Base-by-base conservation (phyloP, 2,888 invertebrate species). In the Hermodice carunculata region DNA sequence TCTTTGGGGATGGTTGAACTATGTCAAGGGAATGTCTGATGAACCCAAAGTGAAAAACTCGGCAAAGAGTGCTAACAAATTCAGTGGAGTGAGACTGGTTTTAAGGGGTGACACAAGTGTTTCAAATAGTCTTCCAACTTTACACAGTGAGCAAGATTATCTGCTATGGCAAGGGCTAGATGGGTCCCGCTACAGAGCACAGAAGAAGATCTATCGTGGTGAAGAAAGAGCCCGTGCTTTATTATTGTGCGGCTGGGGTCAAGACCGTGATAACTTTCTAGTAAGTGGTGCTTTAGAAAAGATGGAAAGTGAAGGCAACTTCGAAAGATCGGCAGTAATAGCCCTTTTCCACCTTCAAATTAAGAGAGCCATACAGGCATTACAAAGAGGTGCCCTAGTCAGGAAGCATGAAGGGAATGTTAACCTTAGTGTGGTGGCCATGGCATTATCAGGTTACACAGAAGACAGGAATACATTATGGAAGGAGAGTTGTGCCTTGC, bases 301-400 rank as follows among this genome's bases (percentile, higher is more conserved):
- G 42, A 34, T 74, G 42, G 70, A 67, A 26, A 42, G 28, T 5
- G 63, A 74, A 49, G 49, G 58, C 6, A 34, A 67, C 8, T 67
- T 56, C 87, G 90, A 92, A 61, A 90, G 95, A 82, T 96, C 96
- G 43, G 95, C 96, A 40, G 94, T 96, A 64, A 92, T 97, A 62
- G 93, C 95, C 52, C 92, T 95, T 59, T 97, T 96, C 87, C 94
- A 95, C 86, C 89, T 96, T 77, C 92, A 93, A 82, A 89, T 97
- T 73, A 90, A 92, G 63, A 87, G 90, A 77, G 96, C 96, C 32
- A 93, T 75, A 14, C 42, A 70, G 26, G 48, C 64, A 17, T 64
- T 75, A 28, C 44, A 64, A 22, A 34, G 42, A 14, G 54, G 52
- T 14, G 44, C 52, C n/a, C 26, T 19, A 11, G 24, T 14, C 46